Percentiles rank a stretch among this genome's conserved stretches.
These are phyloP conservation scores for Amblyopsis hoosieri DNA, from an alignment of 2,797 vertebrate species.

Conservation along the genomic window DNA sequence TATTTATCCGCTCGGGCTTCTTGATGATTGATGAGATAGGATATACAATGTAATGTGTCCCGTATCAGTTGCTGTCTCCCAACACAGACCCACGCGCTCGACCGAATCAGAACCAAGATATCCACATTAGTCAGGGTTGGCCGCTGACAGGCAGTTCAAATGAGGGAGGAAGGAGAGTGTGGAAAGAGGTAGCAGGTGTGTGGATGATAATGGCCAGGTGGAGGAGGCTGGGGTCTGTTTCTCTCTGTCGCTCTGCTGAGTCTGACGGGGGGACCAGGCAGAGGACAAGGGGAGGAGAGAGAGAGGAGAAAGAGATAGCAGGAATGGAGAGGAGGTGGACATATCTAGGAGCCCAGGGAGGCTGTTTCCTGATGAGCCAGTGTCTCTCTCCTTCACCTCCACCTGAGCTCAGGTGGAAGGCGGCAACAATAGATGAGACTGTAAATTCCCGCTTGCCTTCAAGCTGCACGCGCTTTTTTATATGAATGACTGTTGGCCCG, in stretches of 20 bases:
- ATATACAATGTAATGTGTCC: too few species aligned
- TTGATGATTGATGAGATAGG: background rate
- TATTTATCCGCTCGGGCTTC: background rate
- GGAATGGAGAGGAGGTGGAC: conserved; percentile 22
- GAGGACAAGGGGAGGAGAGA: conserved; percentile 19
- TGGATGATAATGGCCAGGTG: conserved; percentile 67
- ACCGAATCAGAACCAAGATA: conserved; percentile 22
- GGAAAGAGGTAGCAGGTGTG: conserved; percentile 67
- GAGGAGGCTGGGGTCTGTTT: conserved; percentile 57
- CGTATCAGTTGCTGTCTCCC: background rate
- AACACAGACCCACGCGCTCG: background rate
- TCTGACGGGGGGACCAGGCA: conserved; percentile 33
- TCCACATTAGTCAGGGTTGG: conserved; percentile 49
- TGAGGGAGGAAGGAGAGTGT: conserved; percentile 6
- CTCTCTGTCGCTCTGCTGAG: conserved; percentile 50
- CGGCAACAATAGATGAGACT: conserved; percentile 30
- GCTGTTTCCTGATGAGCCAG: conserved; percentile 38
- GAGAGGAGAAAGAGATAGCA: conserved; percentile 13
- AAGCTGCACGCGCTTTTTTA: too few species aligned
- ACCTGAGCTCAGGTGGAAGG: conserved; percentile 53
- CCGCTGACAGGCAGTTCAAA: conserved; percentile 13
- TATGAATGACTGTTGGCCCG: too few species aligned
- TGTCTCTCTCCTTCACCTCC: conserved; percentile 37
- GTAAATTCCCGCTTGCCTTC: background rate
- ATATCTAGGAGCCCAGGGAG: conserved; percentile 30